Percentiles rank a stretch among this genome's conserved stretches.
phyloP scores from a whole-genome alignment of 2,113 vertebrate genomes.

The Ochotona curzoniae region DNA sequence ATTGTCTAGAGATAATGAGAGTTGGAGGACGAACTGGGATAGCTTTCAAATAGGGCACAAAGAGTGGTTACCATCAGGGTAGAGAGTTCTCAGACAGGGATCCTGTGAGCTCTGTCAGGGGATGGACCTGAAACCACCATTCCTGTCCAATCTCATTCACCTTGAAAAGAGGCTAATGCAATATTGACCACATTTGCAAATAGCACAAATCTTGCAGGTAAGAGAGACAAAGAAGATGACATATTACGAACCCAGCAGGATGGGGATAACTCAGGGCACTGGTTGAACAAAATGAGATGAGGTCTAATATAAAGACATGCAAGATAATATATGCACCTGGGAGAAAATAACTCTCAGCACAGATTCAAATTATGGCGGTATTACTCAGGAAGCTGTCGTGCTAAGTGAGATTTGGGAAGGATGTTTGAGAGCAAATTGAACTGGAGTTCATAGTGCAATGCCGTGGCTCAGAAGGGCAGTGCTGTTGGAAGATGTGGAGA shows the following conservation, averaged over 20 bases:
- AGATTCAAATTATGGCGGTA: slow-evolving; percentile 73
- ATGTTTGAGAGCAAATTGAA: slow-evolving; percentile 68
- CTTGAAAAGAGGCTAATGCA: slow-evolving; percentile 82
- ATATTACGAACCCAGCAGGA: slow-evolving; percentile 77
- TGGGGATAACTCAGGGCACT: slow-evolving; percentile 62
- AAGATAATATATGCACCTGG: slow-evolving; percentile 68
- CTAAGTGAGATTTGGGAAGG: slow-evolving; percentile 72
- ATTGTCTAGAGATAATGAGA: slow-evolving; percentile 65
- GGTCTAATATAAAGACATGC: slow-evolving; percentile 71
- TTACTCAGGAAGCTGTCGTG: slow-evolving; percentile 76
- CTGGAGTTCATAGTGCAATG: slow-evolving; percentile 64
- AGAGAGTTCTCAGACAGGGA: not conserved
- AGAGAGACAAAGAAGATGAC: slow-evolving; percentile 75
- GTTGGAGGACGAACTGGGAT: slow-evolving; percentile 31
- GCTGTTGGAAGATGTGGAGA: slow-evolving; percentile 63
- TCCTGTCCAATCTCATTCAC: slow-evolving; percentile 60
- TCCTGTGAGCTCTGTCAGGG: not conserved
- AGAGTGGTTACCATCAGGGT: not conserved
- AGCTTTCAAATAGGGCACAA: slow-evolving; percentile 51
- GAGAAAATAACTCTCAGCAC: slow-evolving; percentile 77
- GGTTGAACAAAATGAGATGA: slow-evolving; percentile 71
- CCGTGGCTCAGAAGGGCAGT: slow-evolving; percentile 52
- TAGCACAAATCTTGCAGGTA: slow-evolving; percentile 73
- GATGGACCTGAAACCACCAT: not conserved
- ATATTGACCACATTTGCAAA: slow-evolving; percentile 83